Percentiles rank a stretch among this genome's conserved stretches.
Conservation (phyloP, 2,888 invertebrate species). For the Tenthredo amoena region DNA sequence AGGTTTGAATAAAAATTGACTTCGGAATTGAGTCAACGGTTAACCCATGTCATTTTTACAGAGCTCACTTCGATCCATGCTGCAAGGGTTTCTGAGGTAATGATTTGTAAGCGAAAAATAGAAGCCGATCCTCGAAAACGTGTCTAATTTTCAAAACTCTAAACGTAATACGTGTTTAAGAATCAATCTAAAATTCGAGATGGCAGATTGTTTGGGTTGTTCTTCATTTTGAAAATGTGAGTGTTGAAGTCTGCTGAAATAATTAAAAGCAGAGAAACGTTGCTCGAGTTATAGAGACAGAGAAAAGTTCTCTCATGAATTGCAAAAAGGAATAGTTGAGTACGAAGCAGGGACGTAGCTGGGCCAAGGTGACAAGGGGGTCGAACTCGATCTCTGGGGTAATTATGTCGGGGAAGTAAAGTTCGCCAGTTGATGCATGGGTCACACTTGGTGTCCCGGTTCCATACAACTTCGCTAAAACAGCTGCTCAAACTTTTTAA, state of each 20-base stretch:
- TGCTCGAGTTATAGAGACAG: not conserved
- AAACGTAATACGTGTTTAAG: too few relatives aligned
- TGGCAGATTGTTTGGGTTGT: not conserved
- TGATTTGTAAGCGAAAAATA: too few relatives aligned
- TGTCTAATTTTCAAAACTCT: too few relatives aligned
- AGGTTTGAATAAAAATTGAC: too few relatives aligned
- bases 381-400: slow-evolving; percentile 52
- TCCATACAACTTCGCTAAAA: slow-evolving; percentile 40
- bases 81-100: too few relatives aligned
- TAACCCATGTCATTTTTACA: too few relatives aligned
- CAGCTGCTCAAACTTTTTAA: slow-evolving; percentile 50
- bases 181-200: too few relatives aligned
- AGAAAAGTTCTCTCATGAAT: not conserved
- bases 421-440: slow-evolving; percentile 53
- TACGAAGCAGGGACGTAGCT: slow-evolving; percentile 3
- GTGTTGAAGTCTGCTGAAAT: not conserved
- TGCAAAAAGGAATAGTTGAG: not conserved
- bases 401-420: slow-evolving; percentile 51
- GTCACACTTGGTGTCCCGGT: slow-evolving; percentile 54
- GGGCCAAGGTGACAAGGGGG: slow-evolving; percentile 19
- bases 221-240: not conserved
- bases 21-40: too few relatives aligned
- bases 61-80: too few relatives aligned
- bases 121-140: too few relatives aligned
- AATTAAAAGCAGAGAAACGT: not conserved